phyloP scores from a whole-genome alignment of 2,113 vertebrate genomes.

The Pelecanoides urinatrix region DNA sequence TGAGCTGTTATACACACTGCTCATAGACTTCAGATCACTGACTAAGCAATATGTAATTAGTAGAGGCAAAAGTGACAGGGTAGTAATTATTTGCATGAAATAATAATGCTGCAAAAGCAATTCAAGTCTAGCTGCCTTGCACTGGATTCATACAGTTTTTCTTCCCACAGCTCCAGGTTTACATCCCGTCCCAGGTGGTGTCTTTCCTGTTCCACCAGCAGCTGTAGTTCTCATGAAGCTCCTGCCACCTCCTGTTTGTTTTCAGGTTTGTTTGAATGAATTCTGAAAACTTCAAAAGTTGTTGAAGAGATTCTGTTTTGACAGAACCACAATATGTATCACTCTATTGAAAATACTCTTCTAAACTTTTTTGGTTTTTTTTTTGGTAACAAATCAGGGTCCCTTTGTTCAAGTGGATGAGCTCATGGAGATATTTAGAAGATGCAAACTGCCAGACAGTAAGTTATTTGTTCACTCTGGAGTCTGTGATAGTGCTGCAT shows the following conservation, averaged over 20 bases:
- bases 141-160: not conserved
- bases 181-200: conserved; percentile 95
- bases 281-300: not conserved
- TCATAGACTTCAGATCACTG: not conserved
- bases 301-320: not conserved
- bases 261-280: conserved; percentile 82
- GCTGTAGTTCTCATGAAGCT: conserved; percentile 97
- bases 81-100: not conserved
- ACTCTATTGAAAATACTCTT: not conserved
- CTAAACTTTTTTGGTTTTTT: not conserved
- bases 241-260: conserved; percentile 93
- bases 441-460: conserved; percentile 97
- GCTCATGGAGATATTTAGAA: conserved; percentile 93
- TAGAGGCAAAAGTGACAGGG: not conserved
- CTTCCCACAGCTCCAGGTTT: conserved; percentile 86
- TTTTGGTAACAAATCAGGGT: conserved; percentile 75
- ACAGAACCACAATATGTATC: not conserved
- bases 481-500: not conserved
- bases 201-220: conserved; percentile 95
- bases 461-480: conserved; percentile 68
- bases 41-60: not conserved
- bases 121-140: not conserved
- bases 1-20: not conserved
- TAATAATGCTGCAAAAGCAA: not conserved
- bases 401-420: conserved; percentile 99